Evolutionary conservation across 2,797 vertebrate genomes (phyloP), one percentile per base, ranked within the genome.

Genomic region (Peromyscus attwateri): DNA sequence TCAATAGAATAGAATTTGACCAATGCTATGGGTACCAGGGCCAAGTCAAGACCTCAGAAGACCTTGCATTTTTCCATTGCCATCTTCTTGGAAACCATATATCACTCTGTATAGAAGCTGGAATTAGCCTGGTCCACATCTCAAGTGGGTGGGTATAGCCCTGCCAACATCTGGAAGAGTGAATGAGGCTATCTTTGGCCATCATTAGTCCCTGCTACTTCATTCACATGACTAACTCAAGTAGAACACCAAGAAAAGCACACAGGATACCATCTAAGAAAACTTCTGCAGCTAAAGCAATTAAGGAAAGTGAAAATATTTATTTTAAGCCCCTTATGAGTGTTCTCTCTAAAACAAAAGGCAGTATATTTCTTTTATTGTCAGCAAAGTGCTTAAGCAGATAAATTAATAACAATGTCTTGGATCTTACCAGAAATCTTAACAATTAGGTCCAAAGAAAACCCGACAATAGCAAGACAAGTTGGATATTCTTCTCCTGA

Each of bases 271-370:
- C 52, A 95, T 46, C 31, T 83, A 37, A 31, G 4, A 64, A 46
- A 82, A 55, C 75, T n/a, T 93, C 17, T 79, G 27, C 46, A 87
- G 46, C 62, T 71, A 70, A 71, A 46, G 40, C 1, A 77, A 96
- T 49, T 7, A 71, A 5, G 31, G 75, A 64, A 73, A 96, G 92
- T 31, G 64, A 94, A 84, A 79, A 87, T n/a, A 19, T 79, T 66
- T 55, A 90, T 66, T 73, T 94, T 64, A 91, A 79, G 17, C 11
- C 21, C 80, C 40, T n/a, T 52, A 11, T 49, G 43, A 31, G 9
- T 81, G 27, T 89, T 73, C 37, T 75, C 34, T 21, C 16, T 75
- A 10, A 43, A 49, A 37, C 8, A 57, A 19, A 49, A 52, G 14
- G 37, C 17, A 29, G 13, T 14, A 37, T 49, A n/a, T 52, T 83